Base-by-base conservation (phyloP, 1,140 invertebrate species). In the Dryas iulia region DNA sequence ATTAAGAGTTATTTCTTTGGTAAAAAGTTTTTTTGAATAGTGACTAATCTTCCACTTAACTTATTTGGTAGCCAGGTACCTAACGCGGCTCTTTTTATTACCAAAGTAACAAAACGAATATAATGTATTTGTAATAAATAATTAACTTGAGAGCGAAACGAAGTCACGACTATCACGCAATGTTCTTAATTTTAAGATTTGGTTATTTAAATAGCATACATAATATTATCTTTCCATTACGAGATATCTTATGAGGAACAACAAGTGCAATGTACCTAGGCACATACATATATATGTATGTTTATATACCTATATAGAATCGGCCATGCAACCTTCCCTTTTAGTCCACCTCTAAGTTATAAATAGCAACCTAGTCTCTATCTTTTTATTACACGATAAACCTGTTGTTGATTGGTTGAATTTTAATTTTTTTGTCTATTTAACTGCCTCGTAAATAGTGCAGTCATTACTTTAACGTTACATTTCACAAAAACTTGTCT, bases 281-380 rank as follows among this genome's bases (percentile, higher is more conserved):
- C 12, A 26, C 24, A 26, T 47, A 14, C n/a, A 26, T 23, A 56
- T 62, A 28, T 53, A 53, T 31, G 30, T 52, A 47, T 56, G 30
- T 52, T 26, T 56, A 54, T 63, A 52, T 54, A 63, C 47, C n/a
- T n/a, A n/a, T n/a, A 63, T 73, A 74, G 67, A 73, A 78, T 73
- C 77, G 76, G 78, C 69, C 73, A 65, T 63, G 66, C 74, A 77
- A 78, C 74, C 73, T 78, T 78, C 76, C 74, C 74, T 81, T 78
- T 80, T 80, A 78, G 76, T 73, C 66, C 68, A 73, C 69, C 67
- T 71, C 65, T 35, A 58, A 71, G 64, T 66, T 80, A 80, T 80
- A 76, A 80, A 80, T 80, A 78, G 76, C 66, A 53, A 71, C 61
- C 53, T 65, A 65, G 64, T 54, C 59, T 64, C 28, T 66, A 66